Conservation (phyloP, 2,797 vertebrate species). For the Zalophus californianus region DNA sequence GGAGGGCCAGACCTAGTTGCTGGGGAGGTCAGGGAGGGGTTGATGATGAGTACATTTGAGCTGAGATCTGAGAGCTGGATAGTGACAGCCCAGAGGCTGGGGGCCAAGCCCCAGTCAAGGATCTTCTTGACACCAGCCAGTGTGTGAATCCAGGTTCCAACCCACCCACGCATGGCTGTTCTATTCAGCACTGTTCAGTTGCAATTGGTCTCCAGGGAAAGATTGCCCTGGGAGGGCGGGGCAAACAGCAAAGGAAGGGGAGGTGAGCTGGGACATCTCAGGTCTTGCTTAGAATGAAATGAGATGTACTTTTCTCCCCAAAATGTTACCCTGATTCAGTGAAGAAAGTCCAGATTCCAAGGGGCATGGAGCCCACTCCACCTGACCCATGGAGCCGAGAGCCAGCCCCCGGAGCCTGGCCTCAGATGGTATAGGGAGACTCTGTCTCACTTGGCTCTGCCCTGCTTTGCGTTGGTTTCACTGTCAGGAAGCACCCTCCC, state of each 20-base stretch:
- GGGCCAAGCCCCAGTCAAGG: not conserved
- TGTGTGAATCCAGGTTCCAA: no score
- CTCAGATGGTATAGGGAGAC: not conserved
- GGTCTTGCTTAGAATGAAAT: slow-evolving; percentile 2
- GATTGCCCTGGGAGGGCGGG: not conserved
- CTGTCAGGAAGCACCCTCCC: not conserved
- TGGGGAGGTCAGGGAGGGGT: not conserved
- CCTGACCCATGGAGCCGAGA: not conserved
- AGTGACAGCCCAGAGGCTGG: not conserved
- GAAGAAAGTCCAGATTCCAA: not conserved
- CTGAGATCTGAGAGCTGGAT: not conserved
- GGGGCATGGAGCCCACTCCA: not conserved
- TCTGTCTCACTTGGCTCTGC: not conserved
- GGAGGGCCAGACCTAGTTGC: not conserved
- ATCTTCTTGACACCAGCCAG: not conserved
- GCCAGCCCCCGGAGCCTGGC: not conserved
- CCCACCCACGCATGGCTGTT: not conserved
- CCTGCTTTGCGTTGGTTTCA: not conserved
- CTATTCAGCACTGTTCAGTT: not conserved
- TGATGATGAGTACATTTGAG: not conserved
- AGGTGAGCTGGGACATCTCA: not conserved
- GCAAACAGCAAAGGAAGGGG: not conserved
- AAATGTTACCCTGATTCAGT: not conserved
- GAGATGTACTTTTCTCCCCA: not conserved
- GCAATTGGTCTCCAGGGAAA: not conserved